phyloP scores from a whole-genome alignment of 2,888 invertebrate genomes.

The Stenodema calcarata region DNA sequence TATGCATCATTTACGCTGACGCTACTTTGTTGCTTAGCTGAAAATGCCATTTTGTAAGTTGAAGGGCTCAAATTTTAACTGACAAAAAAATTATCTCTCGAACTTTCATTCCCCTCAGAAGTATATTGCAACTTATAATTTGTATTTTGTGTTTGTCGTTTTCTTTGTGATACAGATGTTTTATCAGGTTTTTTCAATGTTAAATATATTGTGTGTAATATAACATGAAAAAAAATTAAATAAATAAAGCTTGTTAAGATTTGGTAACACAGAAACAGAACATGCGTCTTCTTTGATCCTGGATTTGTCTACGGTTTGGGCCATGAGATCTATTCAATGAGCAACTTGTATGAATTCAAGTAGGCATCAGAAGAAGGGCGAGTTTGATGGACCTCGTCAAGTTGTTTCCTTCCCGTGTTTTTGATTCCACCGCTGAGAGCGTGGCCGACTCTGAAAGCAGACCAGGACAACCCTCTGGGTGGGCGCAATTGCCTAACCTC shows the following conservation, averaged over 20 bases:
- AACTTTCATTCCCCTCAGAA: conserved; percentile 1
- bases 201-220: conserved; percentile 43
- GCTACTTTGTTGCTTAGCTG: conserved; percentile 20
- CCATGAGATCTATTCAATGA: too few species aligned
- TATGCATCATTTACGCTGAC: not conserved
- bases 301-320: too few species aligned
- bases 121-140: not conserved
- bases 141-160: conserved; percentile 3
- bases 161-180: conserved; percentile 44
- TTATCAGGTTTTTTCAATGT: conserved; percentile 46
- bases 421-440: too few species aligned
- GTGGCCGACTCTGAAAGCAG: too few species aligned
- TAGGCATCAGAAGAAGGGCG: too few species aligned
- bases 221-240: conserved; percentile 22
- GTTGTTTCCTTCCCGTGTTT: too few species aligned
- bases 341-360: too few species aligned
- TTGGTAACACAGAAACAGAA: conserved; percentile 31
- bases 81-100: not conserved
- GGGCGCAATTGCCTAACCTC: too few species aligned
- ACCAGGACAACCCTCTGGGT: too few species aligned
- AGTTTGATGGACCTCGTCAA: too few species aligned
- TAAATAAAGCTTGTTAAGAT: conserved; percentile 48
- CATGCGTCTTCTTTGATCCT: not conserved
- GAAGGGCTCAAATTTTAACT: conserved; percentile 26
- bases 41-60: conserved; percentile 29